Evolutionary conservation across 2,113 vertebrate genomes (phyloP).

Genomic region (Ailurus styani): DNA sequence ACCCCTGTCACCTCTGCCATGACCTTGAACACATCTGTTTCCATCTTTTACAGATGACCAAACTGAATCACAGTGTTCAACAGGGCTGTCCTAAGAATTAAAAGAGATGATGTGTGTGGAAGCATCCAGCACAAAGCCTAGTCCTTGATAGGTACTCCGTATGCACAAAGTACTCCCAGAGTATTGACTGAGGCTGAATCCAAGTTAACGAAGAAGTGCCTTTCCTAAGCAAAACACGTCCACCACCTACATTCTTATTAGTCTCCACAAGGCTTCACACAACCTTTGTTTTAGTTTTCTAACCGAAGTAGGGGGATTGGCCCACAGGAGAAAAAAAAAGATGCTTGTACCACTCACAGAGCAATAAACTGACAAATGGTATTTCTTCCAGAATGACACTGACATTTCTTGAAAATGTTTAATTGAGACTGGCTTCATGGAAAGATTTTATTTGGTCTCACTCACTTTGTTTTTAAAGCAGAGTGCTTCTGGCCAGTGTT

Average conservation of each 20-base stretch:
- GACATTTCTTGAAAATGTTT: slow-evolving; percentile 3
- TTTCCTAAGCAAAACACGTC: not conserved
- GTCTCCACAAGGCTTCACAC: not conserved
- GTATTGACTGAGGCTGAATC: not conserved
- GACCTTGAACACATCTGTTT: not conserved
- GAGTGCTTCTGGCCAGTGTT: not conserved
- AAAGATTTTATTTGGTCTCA: not conserved
- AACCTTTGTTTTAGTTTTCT: not conserved
- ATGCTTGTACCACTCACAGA: not conserved
- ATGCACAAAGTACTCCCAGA: not conserved
- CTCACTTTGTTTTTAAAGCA: not conserved
- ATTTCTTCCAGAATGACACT: not conserved
- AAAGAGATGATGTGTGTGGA: not conserved
- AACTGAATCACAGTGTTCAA: not conserved
- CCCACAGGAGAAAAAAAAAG: not conserved
- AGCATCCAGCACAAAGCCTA: not conserved
- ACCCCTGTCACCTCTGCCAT: not conserved
- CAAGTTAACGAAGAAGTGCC: not conserved
- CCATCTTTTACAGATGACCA: not conserved
- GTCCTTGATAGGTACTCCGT: not conserved
- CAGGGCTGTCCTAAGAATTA: not conserved
- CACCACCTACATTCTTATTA: not conserved
- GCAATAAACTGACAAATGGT: not conserved
- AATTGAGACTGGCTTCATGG: not conserved
- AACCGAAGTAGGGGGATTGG: not conserved